phyloP scores from a whole-genome alignment of 2,888 invertebrate genomes.

The Callyntrura sp. region DNA sequence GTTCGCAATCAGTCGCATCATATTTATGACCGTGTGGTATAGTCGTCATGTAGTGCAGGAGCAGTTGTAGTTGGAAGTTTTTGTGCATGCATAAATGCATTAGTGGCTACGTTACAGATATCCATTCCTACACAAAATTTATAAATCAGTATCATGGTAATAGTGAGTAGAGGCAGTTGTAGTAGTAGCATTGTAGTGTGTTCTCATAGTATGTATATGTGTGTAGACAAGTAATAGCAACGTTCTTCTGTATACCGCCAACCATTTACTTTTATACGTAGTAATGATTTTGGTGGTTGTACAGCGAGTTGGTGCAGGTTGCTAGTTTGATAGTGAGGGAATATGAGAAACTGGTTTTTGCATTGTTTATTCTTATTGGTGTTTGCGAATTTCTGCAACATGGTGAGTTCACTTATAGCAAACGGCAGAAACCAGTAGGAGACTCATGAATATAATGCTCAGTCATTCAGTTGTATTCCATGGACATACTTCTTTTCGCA shows the following conservation, averaged over 20 bases:
- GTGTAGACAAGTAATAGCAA: background rate
- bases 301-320: slow-evolving; percentile 22
- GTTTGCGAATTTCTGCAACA: slow-evolving; percentile 76
- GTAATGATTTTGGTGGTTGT: background rate
- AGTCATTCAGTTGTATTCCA: background rate
- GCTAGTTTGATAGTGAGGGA: slow-evolving; percentile 36
- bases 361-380: slow-evolving; percentile 74
- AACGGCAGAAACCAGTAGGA: slow-evolving; percentile 24
- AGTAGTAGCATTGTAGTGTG: background rate
- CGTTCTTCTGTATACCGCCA: background rate
- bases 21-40: background rate
- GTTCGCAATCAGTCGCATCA: background rate
- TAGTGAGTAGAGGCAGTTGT: too few species aligned
- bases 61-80: background rate
- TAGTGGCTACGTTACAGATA: background rate
- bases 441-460: slow-evolving; percentile 17
- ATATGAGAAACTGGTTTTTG: slow-evolving; percentile 68
- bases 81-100: background rate
- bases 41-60: background rate
- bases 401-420: slow-evolving; percentile 57
- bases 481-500: slow-evolving; percentile 30
- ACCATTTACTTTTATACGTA: background rate
- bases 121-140: background rate
- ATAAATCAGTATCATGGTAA: background rate
- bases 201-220: background rate